Conservation (phyloP, 2,113 vertebrate genomes). For the Seriola rivoliana region DNA sequence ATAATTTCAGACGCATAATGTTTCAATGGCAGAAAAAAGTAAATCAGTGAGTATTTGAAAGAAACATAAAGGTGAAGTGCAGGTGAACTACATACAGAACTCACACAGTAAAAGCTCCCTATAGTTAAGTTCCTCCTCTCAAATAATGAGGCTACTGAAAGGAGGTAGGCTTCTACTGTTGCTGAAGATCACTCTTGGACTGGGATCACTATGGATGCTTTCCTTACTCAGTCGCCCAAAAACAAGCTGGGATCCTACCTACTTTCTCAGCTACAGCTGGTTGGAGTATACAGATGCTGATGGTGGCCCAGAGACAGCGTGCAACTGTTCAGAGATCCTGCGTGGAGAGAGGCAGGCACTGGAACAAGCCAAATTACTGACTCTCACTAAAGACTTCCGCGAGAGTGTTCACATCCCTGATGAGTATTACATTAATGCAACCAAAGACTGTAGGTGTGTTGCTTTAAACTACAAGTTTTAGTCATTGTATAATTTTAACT, state of each 20-base stretch:
- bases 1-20: neutral
- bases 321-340: slow-evolving; percentile 89
- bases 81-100: neutral
- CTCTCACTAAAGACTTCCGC: slow-evolving; percentile 80
- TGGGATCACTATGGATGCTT: slow-evolving; percentile 48
- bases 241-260: neutral
- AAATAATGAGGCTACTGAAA: slow-evolving; percentile 10
- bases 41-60: neutral
- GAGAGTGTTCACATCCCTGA: slow-evolving; percentile 77
- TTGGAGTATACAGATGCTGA: slow-evolving; percentile 78
- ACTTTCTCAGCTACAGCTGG: slow-evolving; percentile 19
- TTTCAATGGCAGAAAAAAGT: neutral
- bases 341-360: slow-evolving; percentile 86
- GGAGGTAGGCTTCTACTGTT: accelerated
- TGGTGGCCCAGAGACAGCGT: slow-evolving; percentile 71
- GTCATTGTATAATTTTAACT: accelerated
- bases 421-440: slow-evolving; percentile 87
- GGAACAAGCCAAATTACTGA: slow-evolving; percentile 83
- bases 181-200: slow-evolving; percentile 1
- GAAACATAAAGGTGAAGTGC: neutral
- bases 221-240: neutral
- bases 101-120: neutral
- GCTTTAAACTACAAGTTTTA: neutral
- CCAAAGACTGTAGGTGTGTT: slow-evolving; percentile 81
- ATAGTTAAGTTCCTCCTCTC: neutral